These are phyloP conservation scores for Embiotoca jacksoni DNA, from an alignment of 2,113 vertebrate genomes.

Conservation along the genomic window DNA sequence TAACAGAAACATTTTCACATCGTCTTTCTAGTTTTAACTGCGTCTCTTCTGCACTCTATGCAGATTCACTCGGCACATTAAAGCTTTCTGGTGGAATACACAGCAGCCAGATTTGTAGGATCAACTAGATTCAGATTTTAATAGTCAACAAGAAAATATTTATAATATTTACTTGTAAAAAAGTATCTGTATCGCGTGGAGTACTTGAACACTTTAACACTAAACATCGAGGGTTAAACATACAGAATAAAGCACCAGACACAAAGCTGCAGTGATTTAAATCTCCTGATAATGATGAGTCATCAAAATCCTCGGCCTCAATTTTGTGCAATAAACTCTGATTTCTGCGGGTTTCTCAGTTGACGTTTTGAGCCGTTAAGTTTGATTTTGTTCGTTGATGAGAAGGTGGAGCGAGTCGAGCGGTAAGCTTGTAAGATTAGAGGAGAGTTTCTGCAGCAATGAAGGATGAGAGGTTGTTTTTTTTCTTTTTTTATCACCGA, in stretches of 20 bases:
- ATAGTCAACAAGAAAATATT: conserved; percentile 36
- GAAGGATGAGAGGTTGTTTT: neutral
- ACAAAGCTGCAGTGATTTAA: too few species aligned
- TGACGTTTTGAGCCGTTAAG: neutral
- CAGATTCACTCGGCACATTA: neutral
- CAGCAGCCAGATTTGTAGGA: neutral
- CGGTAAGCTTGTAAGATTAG: conserved; percentile 12
- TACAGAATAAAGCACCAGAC: too few species aligned
- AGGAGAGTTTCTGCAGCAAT: conserved; percentile 17
- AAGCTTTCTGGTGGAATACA: neutral
- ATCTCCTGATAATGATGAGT: too few species aligned
- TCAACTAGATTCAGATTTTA: neutral
- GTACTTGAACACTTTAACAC: too few species aligned
- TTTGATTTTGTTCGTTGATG: conserved; percentile 4
- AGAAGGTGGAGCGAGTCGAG: neutral
- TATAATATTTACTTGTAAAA: neutral
- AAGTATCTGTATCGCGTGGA: too few species aligned
- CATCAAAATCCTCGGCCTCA: too few species aligned
- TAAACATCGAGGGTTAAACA: too few species aligned
- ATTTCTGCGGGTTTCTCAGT: neutral
- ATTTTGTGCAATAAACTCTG: too few species aligned
- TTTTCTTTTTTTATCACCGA: neutral
- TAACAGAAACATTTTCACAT: conserved; percentile 23
- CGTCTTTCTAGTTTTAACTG: neutral
- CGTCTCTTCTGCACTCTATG: neutral